Percentiles rank a stretch among this genome's conserved stretches.
These are phyloP conservation scores for Drosophila ezoana DNA, from an alignment of 2,888 invertebrate genomes.

Conservation along the genomic window DNA sequence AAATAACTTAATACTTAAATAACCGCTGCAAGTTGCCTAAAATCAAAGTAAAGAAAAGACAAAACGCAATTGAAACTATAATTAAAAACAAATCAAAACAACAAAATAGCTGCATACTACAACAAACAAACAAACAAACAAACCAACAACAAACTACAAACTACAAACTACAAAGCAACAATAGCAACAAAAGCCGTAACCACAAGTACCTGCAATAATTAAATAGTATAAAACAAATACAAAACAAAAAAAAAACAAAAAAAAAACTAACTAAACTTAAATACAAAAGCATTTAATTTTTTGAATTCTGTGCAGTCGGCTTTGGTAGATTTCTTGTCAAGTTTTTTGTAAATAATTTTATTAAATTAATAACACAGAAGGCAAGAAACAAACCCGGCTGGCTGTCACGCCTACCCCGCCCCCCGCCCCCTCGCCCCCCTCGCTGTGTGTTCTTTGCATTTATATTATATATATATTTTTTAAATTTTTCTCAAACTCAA, in stretches of 20 bases:
- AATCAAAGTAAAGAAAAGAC: slow-evolving; percentile 42
- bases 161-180: slow-evolving; percentile 73
- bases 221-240: slow-evolving; percentile 69
- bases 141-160: slow-evolving; percentile 54
- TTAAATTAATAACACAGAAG: slow-evolving; percentile 71
- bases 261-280: slow-evolving; percentile 38
- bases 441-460: slow-evolving; percentile 34
- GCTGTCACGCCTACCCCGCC: slow-evolving; percentile 23
- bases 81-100: slow-evolving; percentile 19
- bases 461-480: slow-evolving; percentile 23
- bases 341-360: slow-evolving; percentile 79
- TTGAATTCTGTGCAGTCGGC: slow-evolving; percentile 26
- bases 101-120: slow-evolving; percentile 47
- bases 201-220: slow-evolving; percentile 85
- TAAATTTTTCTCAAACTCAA: slow-evolving; percentile 34
- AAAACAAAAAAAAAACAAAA: slow-evolving; percentile 54
- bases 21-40: slow-evolving; percentile 71
- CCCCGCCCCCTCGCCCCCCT: background rate
- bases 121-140: slow-evolving; percentile 51
- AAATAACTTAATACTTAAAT: too few relatives aligned
- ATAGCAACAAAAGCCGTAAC: slow-evolving; percentile 83
- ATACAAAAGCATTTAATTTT: slow-evolving; percentile 47
- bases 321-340: slow-evolving; percentile 27
- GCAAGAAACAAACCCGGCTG: slow-evolving; percentile 29
- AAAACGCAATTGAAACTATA: slow-evolving; percentile 50